These are phyloP conservation scores for Proterorhinus semilunaris DNA, from an alignment of 2,113 vertebrate genomes.

Conservation along the genomic window DNA sequence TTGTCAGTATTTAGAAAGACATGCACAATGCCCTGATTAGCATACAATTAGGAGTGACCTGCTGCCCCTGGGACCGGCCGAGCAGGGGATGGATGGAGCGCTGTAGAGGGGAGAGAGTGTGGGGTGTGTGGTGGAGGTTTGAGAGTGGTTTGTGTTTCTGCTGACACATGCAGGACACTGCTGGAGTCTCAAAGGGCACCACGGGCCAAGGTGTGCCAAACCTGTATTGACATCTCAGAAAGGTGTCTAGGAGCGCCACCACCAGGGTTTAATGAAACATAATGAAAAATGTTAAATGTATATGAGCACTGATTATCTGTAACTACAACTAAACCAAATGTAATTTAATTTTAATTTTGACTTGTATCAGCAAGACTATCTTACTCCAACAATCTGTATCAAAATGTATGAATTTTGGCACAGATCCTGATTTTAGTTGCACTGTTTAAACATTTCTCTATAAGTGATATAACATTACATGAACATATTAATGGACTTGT, in stretches of 20 bases:
- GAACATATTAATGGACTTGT: slow-evolving; percentile 9
- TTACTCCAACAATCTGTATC: slow-evolving; percentile 8
- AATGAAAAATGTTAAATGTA: too few species aligned
- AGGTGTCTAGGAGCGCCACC: slow-evolving; percentile 57
- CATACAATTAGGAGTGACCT: slow-evolving; percentile 76
- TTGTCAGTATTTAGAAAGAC: slow-evolving; percentile 53
- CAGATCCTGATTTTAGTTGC: background rate
- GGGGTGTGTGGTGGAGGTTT: slow-evolving; percentile 22
- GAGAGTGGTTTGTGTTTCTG: slow-evolving; percentile 72
- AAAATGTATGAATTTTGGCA: slow-evolving; percentile 2
- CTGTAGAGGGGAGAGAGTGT: slow-evolving; percentile 26
- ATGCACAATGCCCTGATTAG: slow-evolving; percentile 64
- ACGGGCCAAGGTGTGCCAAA: slow-evolving; percentile 71
- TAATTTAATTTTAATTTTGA: background rate
- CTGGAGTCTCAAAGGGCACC: slow-evolving; percentile 56
- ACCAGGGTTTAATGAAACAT: slow-evolving; percentile 60
- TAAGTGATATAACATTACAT: background rate
- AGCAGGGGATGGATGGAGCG: slow-evolving; percentile 56
- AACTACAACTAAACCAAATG: background rate
- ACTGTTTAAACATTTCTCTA: background rate
- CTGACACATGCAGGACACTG: slow-evolving; percentile 66
- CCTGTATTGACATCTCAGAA: slow-evolving; percentile 70
- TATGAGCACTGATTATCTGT: background rate
- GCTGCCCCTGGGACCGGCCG: slow-evolving; percentile 65
- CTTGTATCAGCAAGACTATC: slow-evolving; percentile 1